Evolutionary conservation across 1,140 invertebrate species (phyloP), one percentile per base, ranked within the genome.

Genomic region (Drosophila insularis): DNA sequence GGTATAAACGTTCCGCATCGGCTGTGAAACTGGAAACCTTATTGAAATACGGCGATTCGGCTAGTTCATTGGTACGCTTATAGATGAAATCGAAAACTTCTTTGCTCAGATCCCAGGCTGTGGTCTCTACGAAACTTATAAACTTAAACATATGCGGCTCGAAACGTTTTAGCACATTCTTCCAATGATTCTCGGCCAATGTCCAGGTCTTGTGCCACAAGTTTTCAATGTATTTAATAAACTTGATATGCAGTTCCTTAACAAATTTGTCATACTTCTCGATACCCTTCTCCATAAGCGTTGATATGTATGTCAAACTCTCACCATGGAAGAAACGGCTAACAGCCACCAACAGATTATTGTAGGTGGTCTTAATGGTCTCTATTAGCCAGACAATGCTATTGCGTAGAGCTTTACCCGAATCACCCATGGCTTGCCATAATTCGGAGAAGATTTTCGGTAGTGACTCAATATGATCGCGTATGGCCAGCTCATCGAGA

Each of bases 401-500:
- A 65, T 96, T 94, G 19, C 95, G 93, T 2, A 97, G 94, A 0
- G 95, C 96, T 78, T 96, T 93, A 6, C 96, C 96, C 0, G 96
- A 96, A 39, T 96, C 96, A 1, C 96, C 96, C 95, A 97, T 96
- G 74, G 96, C 94, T 50, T 96, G 95, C 95, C 95, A 96, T 72
- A 97, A 94, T 87, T 97, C 96, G 23, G 95, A 95, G 0, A 97
- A 92, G 39, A 97, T 96, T 39, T 95, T 95, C 0, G 96, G 96
- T 43, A 97, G 80, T 2, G 95, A 95, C 73, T 96, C 94, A 70
- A 97, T 94, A 86, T 96, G 95, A 80, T 95, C 95, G 50, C 95
- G 93, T n/a, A 97, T 93, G 0, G 96, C 94, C 66, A 97, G 93
- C 84, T 97, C 95, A 70, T 97, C 96, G 11, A 96, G 92, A 0